Evolutionary conservation across 2,888 invertebrate genomes (phyloP).

Genomic region (Trichopoda pennipes): DNA sequence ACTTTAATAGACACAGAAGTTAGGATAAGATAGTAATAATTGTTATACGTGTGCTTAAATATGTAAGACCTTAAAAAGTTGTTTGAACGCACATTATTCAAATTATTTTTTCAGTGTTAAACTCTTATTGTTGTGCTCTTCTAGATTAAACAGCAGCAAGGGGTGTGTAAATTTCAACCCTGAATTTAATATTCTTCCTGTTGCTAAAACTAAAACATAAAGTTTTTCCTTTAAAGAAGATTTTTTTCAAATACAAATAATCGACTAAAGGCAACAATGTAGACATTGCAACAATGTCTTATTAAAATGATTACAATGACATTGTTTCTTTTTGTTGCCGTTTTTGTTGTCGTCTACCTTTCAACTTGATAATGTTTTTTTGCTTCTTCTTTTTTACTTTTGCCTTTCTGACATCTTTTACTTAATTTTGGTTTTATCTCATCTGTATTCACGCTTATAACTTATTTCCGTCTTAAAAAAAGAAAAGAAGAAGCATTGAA

Average conservation of each 20-base stretch:
- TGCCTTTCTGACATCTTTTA: conserved; percentile 11
- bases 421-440: conserved; percentile 54
- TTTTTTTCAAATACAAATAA: conserved; percentile 4
- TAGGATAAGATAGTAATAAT: too few species aligned
- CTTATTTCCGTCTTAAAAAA: conserved; percentile 45
- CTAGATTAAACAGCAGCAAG: neutral
- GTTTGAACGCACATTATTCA: neutral
- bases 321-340: conserved; percentile 29
- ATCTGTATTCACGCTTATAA: conserved; percentile 55
- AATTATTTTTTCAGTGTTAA: neutral
- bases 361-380: conserved; percentile 14
- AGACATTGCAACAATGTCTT: conserved; percentile 38
- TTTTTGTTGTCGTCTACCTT: conserved; percentile 31
- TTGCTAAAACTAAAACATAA: conserved; percentile 25
- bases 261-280: conserved; percentile 22
- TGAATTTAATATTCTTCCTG: conserved; percentile 33
- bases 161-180: conserved; percentile 36
- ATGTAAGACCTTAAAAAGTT: neutral
- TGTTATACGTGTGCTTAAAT: conserved; percentile 24
- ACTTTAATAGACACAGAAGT: neutral
- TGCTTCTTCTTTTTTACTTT: conserved; percentile 3
- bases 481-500: neutral
- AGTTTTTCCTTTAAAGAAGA: conserved; percentile 7
- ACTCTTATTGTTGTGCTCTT: neutral
- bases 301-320: conserved; percentile 46